Percentiles rank a stretch among this genome's conserved stretches.
phyloP scores from a whole-genome alignment of 2,113 vertebrate species.

The Onychostruthus taczanowskii region DNA sequence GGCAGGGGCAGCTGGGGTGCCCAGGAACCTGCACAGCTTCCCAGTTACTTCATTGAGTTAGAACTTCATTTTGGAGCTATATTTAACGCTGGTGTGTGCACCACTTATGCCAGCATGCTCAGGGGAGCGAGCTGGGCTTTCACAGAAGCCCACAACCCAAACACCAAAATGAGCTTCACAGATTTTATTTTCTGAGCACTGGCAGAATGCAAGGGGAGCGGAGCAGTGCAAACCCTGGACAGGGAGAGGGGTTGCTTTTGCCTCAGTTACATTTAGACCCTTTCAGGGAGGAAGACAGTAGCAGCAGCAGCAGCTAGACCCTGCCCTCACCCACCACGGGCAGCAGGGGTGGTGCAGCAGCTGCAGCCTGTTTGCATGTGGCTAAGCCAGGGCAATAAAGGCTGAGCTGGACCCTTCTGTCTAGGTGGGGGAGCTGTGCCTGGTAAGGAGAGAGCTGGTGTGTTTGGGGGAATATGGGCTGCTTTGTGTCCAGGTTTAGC shows the following conservation, averaged over 20 bases:
- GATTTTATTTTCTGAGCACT: background rate
- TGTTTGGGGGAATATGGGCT: fast-evolving
- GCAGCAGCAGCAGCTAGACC: background rate
- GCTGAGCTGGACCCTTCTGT: fast-evolving
- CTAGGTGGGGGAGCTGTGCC: background rate
- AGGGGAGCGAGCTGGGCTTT: background rate
- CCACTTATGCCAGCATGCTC: background rate
- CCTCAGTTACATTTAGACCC: background rate
- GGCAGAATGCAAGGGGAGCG: background rate
- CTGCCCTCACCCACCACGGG: background rate
- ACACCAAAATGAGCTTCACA: background rate
- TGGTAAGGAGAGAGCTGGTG: fast-evolving
- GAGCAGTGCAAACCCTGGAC: background rate
- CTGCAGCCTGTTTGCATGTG: background rate
- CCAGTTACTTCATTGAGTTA: background rate
- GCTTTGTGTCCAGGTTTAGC: background rate
- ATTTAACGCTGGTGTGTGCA: background rate
- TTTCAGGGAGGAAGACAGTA: background rate
- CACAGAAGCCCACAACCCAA: background rate
- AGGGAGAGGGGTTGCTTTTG: background rate
- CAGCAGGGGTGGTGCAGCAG: background rate
- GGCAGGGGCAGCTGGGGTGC: background rate
- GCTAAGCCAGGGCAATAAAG: background rate
- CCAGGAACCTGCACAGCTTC: background rate
- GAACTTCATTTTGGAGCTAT: background rate